phyloP scores from a whole-genome alignment of 1,140 invertebrate genomes.

The Hyles vespertilio region DNA sequence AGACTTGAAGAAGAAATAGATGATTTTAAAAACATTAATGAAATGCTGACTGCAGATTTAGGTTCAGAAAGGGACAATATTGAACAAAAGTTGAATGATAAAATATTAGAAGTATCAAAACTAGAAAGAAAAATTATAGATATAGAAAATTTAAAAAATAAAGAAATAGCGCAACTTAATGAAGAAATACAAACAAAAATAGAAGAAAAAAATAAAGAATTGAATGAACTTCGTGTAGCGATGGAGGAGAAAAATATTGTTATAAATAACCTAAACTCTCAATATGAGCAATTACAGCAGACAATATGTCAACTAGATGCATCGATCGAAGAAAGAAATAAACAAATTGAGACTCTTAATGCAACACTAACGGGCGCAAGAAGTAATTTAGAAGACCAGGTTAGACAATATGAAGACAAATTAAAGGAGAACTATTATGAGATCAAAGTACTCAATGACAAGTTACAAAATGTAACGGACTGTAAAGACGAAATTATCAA shows the following conservation, averaged over 20 bases:
- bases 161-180: constrained; percentile 26
- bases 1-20: constrained; percentile 20
- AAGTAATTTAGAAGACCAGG: constrained; percentile 25
- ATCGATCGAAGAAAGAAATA: constrained; percentile 24
- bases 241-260: constrained; percentile 22
- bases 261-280: constrained; percentile 16
- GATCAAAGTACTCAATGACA: constrained; percentile 34
- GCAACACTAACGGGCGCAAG: constrained; percentile 29
- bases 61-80: constrained; percentile 15
- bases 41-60: constrained; percentile 3
- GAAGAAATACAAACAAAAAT: constrained; percentile 21
- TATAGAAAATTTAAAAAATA: constrained; percentile 9
- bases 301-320: constrained; percentile 33
- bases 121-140: constrained; percentile 20
- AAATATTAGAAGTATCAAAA: constrained; percentile 21
- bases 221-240: constrained; percentile 18
- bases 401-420: constrained; percentile 28
- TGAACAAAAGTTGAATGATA: constrained; percentile 16
- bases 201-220: constrained; percentile 26
- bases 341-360: constrained; percentile 31
- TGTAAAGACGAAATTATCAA: constrained; percentile 44
- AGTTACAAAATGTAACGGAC: constrained; percentile 31
- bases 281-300: constrained; percentile 27
- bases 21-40: constrained; percentile 16
- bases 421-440: constrained; percentile 31